Conservation (phyloP, 2,113 vertebrate genomes). For the Stictonetta naevosa region DNA sequence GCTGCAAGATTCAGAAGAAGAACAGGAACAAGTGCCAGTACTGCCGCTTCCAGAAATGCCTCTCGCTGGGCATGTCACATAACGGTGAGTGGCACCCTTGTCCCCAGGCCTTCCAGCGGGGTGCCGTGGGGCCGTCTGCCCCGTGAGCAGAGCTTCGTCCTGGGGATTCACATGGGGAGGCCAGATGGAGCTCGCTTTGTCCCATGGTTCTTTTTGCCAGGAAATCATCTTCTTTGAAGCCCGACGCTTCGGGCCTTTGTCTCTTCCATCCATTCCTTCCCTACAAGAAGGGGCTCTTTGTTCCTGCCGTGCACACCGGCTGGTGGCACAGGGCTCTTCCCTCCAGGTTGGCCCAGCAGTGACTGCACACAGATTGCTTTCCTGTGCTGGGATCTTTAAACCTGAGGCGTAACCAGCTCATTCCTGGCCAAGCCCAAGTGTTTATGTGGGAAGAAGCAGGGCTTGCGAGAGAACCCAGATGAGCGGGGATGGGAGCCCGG, state of each 20-base stretch:
- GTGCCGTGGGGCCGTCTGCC: neutral
- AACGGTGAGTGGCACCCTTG: conserved; percentile 83
- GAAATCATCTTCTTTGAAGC: neutral
- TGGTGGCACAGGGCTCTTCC: neutral
- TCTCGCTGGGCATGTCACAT: conserved; percentile 96
- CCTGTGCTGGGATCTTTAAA: neutral
- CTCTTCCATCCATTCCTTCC: neutral
- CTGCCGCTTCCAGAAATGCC: conserved; percentile 98
- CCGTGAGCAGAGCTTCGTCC: neutral
- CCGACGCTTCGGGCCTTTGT: neutral
- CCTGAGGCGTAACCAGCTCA: neutral
- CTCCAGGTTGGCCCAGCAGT: fast-evolving
- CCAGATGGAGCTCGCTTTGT: neutral
- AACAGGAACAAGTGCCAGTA: conserved; percentile 98
- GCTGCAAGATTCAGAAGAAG: conserved; percentile 97
- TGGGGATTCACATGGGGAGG: fast-evolving
- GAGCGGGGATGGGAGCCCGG: too few species aligned
- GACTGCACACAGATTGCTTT: neutral
- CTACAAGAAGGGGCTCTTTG: neutral
- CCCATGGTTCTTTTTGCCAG: neutral
- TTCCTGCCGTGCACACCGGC: neutral
- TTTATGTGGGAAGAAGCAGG: neutral
- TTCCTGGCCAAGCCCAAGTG: neutral
- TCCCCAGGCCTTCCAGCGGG: fast-evolving
- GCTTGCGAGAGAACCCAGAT: neutral